Base-by-base conservation (phyloP, 2,113 vertebrate species). In the Bagarius yarrelli region DNA sequence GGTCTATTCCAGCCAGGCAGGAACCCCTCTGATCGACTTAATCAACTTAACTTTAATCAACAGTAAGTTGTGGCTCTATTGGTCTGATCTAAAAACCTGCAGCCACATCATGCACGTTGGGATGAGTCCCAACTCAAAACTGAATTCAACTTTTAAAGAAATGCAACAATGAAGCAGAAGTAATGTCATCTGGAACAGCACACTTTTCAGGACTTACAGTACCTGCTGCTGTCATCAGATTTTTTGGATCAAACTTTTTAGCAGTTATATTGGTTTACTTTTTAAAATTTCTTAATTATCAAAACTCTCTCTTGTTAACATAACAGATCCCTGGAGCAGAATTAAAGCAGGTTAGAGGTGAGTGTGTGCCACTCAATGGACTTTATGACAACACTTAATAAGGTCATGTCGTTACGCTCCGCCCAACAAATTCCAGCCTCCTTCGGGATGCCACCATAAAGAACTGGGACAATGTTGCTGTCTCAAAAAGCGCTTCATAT, bases 391-490 rank as follows among this genome's bases (percentile, higher is more conserved):
- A 75, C 59, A 73, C 56, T 80, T 84, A 82, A 85, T 76, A 69
- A 83, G 86, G 79, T 47, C 76, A 79, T 84, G 84, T 59, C 23
- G 47, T 69, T 25, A 86, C 34, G 87, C 90, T 53, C 91, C 91
- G 85, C 91, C 91, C 85, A 40, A 79, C 40, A 74, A 83, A 81
- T 59, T 86, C 83, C 3, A 71, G 64, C 69, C 44, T 75, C 87
- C 82, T 81, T 30, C 55, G 86, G 86, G 80, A 84, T 85, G 89
- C 91, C 94, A 93, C 92, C 93, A 91, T 87, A 88, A 90, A 83
- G 85, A 89, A 87, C 85, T 88, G 85, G 86, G 75, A 75, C 84
- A 80, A 82, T 75, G 74, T 36, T 63, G 78, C 74, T 36, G 53
- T 80, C 76, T 57, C 85, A 90, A 82, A 89, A 76, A 75, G 85